A percentile compares a stretch with the other conserved stretches of the same genome.
Conservation (phyloP, 53 echinoderm and acorn worm species). For the Patiria pectinifera region DNA sequence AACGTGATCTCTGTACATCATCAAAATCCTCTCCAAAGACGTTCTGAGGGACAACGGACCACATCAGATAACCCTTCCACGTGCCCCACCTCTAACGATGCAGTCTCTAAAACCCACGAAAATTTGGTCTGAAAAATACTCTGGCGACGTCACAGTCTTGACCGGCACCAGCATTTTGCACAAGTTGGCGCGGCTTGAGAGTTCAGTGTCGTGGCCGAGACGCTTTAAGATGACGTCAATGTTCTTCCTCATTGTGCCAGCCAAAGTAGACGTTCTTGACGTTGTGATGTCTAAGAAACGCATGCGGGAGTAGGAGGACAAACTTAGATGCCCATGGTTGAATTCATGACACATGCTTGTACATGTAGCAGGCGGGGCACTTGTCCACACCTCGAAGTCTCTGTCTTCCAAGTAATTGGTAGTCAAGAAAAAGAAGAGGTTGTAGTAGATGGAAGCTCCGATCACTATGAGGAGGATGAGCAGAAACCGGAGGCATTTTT, state of each 20-base stretch:
- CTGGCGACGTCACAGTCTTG: conserved; percentile 75
- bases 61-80: conserved; percentile 83
- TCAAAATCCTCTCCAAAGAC: conserved; percentile 86
- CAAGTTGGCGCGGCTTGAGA: conserved; percentile 65
- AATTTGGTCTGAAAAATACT: conserved; percentile 78
- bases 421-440: conserved; percentile 61
- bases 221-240: conserved; percentile 82
- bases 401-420: conserved; percentile 75
- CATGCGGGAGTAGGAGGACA: conserved; percentile 85
- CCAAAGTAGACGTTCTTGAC: conserved; percentile 90
- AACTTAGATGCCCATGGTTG: conserved; percentile 68
- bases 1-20: conserved; percentile 69
- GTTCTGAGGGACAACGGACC: conserved; percentile 87
- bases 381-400: conserved; percentile 76
- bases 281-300: conserved; percentile 85
- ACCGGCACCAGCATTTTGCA: conserved; percentile 67
- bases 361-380: conserved; percentile 94
- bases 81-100: conserved; percentile 61
- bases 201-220: conserved; percentile 83
- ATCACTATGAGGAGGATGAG: conserved; percentile 9
- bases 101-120: conserved; percentile 66
- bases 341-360: conserved; percentile 79
- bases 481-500: neutral
- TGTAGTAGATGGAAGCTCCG: conserved; percentile 44
- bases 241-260: conserved; percentile 68